These are phyloP conservation scores for Lithobates pipiens DNA, from an alignment of 2,797 vertebrate genomes.

Conservation along the genomic window DNA sequence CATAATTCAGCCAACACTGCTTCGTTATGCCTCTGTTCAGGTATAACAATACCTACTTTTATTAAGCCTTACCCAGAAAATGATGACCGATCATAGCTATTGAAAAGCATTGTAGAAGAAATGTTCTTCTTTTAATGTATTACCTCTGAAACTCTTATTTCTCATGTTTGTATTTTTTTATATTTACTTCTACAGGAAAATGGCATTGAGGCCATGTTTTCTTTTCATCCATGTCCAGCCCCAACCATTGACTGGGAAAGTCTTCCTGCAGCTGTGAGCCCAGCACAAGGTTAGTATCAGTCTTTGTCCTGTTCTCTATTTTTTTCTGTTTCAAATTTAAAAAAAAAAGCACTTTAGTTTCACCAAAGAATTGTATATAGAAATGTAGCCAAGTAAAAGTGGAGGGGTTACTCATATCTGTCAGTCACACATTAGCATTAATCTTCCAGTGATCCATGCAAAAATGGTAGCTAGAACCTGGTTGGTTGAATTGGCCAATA, in stretches of 20 bases:
- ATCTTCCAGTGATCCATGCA: no score
- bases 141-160: neutral
- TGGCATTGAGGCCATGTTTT: constrained; percentile 86
- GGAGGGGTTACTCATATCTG: neutral
- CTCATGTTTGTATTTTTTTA: neutral
- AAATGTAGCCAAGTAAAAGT: neutral
- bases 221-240: constrained; percentile 85
- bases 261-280: constrained; percentile 88
- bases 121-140: neutral
- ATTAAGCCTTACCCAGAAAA: no score
- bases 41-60: no score
- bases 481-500: no score
- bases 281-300: constrained; percentile 85
- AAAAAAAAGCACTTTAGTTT: no score
- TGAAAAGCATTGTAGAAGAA: neutral
- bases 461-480: no score
- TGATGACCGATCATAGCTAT: no score
- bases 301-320: neutral
- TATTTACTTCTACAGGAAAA: constrained; percentile 77
- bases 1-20: no score
- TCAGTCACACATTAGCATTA: neutral
- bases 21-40: no score
- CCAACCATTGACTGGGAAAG: constrained; percentile 89
- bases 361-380: neutral
- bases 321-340: neutral